Conservation (phyloP, 37 sponge, comb jelly and placozoan species). For the Aplysina aerophoba region DNA sequence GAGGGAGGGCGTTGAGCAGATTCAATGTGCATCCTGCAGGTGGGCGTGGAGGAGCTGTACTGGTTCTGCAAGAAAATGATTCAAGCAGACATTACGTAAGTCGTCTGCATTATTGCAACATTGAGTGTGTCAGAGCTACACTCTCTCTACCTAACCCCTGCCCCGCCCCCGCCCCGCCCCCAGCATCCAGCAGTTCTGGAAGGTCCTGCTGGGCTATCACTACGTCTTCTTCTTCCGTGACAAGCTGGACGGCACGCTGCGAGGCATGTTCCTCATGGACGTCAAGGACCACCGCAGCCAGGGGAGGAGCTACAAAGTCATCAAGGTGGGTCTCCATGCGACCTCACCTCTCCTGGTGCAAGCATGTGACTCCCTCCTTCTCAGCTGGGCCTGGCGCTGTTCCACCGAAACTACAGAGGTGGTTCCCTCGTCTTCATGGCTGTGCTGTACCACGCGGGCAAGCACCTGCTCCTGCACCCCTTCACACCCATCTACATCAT, state of each 20-base stretch:
- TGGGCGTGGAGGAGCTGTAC: conserved; percentile 37
- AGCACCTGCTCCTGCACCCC: conserved; percentile 62
- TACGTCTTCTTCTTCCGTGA: conserved; percentile 67
- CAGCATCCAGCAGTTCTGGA: conserved; percentile 48
- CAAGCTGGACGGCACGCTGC: conserved; percentile 68
- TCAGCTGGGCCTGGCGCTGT: conserved; percentile 66
- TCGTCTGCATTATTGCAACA: background rate
- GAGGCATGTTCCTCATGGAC: conserved; percentile 70
- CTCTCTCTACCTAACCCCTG: too few species aligned
- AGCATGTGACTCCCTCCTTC: background rate
- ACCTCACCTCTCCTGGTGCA: background rate
- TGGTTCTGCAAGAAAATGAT: conserved; percentile 36
- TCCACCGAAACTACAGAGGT: conserved; percentile 61
- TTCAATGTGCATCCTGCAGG: too few species aligned
- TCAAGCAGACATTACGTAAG: background rate
- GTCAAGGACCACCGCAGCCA: conserved; percentile 17
- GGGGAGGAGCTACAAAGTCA: conserved; percentile 50
- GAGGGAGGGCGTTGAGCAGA: too few species aligned
- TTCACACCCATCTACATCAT: conserved; percentile 60
- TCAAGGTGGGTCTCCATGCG: conserved; percentile 27
- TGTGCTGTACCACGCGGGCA: conserved; percentile 43
- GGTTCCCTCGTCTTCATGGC: conserved; percentile 67
- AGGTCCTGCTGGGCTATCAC: conserved; percentile 55
- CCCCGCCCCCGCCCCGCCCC: background rate
- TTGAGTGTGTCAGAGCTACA: background rate